These are phyloP conservation scores for Ophioninae sp. DNA, from an alignment of 2,888 invertebrate species.

Conservation along the genomic window DNA sequence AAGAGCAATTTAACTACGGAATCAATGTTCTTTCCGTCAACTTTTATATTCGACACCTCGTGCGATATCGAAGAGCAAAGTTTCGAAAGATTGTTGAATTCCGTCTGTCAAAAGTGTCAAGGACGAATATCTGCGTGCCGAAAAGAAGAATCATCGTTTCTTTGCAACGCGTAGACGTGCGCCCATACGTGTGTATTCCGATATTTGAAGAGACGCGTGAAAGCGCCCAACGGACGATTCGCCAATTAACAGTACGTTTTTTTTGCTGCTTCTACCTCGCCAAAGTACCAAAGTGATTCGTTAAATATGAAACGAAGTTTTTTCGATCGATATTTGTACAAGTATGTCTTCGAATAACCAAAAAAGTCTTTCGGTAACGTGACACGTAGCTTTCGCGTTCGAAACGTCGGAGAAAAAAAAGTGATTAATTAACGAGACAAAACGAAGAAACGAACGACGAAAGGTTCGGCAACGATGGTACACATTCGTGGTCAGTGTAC, in stretches of 20 bases:
- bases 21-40: not conserved
- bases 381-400: not conserved
- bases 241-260: not conserved
- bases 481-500: constrained; percentile 40
- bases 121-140: not conserved
- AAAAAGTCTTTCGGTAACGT: not conserved
- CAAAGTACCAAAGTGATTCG: not conserved
- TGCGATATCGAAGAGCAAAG: not conserved
- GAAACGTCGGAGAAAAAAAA: not conserved
- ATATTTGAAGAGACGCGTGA: constrained; percentile 2
- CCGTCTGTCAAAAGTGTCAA: not conserved
- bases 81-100: not conserved
- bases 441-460: not conserved
- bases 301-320: not conserved
- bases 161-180: constrained; percentile 34
- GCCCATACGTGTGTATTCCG: constrained; percentile 1
- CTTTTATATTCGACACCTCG: not conserved
- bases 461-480: constrained; percentile 53
- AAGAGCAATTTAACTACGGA: not conserved
- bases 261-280: not conserved
- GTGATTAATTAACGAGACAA: not conserved
- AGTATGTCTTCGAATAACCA: not conserved
- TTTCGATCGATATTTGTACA: not conserved
- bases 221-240: constrained; percentile 14
- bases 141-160: not conserved